Conservation (phyloP, 2,797 vertebrate species). For the Heterohyrax brucei region DNA sequence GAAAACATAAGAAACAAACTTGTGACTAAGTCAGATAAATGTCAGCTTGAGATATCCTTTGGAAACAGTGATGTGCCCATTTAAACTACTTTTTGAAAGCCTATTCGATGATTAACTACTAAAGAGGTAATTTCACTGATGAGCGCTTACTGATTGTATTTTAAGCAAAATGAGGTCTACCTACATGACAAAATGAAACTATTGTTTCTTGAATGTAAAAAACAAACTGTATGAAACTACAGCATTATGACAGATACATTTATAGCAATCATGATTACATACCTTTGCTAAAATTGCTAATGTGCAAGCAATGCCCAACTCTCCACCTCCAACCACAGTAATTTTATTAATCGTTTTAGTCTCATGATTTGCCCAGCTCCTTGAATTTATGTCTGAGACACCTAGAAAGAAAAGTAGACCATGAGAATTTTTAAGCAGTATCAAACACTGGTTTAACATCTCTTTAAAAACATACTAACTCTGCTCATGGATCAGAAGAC, state of each 20-base stretch:
- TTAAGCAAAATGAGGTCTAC: slow-evolving; percentile 66
- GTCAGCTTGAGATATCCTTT: slow-evolving; percentile 54
- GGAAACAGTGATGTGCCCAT: slow-evolving; percentile 38
- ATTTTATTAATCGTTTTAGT: slow-evolving; percentile 92
- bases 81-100: slow-evolving; percentile 58
- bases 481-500: no score
- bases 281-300: slow-evolving; percentile 97
- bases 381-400: slow-evolving; percentile 87
- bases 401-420: slow-evolving; percentile 85
- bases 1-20: slow-evolving; percentile 62
- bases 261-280: slow-evolving; percentile 58
- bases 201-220: slow-evolving; percentile 63
- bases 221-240: not conserved
- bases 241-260: not conserved
- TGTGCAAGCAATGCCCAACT: slow-evolving; percentile 96
- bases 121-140: slow-evolving; percentile 57
- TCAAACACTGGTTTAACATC: slow-evolving; percentile 40
- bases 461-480: not conserved
- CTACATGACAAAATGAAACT: slow-evolving; percentile 60
- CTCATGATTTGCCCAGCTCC: slow-evolving; percentile 86
- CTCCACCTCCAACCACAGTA: slow-evolving; percentile 96
- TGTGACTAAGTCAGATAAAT: slow-evolving; percentile 61
- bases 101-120: slow-evolving; percentile 55
- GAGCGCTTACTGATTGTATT: slow-evolving; percentile 52
- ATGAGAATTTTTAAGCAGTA: slow-evolving; percentile 70